phyloP scores from a whole-genome alignment of 2,797 vertebrate species.

The Crenichthys baileyi region DNA sequence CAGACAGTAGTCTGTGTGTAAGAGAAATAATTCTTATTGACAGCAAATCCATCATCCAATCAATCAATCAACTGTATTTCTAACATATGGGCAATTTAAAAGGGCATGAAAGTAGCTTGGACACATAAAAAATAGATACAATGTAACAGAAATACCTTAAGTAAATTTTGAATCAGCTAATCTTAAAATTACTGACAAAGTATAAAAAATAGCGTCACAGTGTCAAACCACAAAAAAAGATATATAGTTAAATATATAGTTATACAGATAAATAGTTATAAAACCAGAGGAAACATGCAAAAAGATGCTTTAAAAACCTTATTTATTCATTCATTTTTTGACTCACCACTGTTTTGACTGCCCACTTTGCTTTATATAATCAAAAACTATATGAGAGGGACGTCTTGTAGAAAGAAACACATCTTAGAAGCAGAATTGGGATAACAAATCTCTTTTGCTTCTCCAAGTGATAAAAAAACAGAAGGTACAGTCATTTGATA shows the following conservation, averaged over 20 bases:
- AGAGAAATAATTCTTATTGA: not conserved
- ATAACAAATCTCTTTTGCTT: conserved; percentile 15
- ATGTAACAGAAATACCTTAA: too few relatives aligned
- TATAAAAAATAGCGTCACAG: not conserved
- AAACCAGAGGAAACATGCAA: not conserved
- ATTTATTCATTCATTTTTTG: not conserved
- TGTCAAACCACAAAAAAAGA: not conserved
- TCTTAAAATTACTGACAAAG: not conserved
- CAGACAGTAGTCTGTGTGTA: not conserved
- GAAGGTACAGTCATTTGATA: conserved; percentile 50
- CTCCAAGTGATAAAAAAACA: conserved; percentile 31
- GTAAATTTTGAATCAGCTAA: not conserved
- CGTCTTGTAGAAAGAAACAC: conserved; percentile 22
- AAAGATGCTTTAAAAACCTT: too few relatives aligned
- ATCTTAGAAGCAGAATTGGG: conserved; percentile 19
- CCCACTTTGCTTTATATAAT: not conserved
- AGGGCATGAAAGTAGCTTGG: too few relatives aligned
- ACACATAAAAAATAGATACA: too few relatives aligned
- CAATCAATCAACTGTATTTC: too few relatives aligned
- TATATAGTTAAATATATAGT: too few relatives aligned
- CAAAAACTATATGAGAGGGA: not conserved
- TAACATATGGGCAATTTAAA: too few relatives aligned
- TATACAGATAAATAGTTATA: not conserved
- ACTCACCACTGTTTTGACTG: not conserved
- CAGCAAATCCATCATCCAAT: not conserved